Percentiles rank a stretch among this genome's conserved stretches.
Conservation (phyloP, 2,888 invertebrate species). For the Lampropteryx suffumata region DNA sequence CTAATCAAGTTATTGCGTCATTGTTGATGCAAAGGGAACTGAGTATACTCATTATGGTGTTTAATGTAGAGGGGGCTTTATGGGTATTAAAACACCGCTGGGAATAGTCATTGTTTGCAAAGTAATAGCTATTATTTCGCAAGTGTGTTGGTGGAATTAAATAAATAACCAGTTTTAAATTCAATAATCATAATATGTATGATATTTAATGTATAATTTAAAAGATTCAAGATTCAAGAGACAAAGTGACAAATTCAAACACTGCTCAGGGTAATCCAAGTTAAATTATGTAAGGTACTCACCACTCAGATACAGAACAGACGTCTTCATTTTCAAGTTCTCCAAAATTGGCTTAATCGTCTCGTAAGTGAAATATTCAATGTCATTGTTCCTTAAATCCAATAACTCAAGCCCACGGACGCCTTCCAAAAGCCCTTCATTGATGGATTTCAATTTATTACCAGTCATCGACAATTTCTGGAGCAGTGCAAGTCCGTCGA, state of each 20-base stretch:
- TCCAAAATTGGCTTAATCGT: conserved; percentile 89
- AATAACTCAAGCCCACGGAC: conserved; percentile 89
- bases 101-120: conserved; percentile 68
- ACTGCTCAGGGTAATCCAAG: too few species aligned
- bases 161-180: conserved; percentile 13
- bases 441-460: conserved; percentile 88
- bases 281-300: conserved; percentile 34
- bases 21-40: conserved; percentile 72
- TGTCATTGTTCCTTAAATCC: conserved; percentile 89
- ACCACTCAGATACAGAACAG: conserved; percentile 75
- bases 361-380: conserved; percentile 89
- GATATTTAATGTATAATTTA: too few species aligned
- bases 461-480: conserved; percentile 89
- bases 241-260: too few species aligned
- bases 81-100: conserved; percentile 59
- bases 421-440: conserved; percentile 88
- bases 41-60: conserved; percentile 77
- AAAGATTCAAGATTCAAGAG: too few species aligned
- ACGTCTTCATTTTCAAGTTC: conserved; percentile 85
- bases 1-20: conserved; percentile 70
- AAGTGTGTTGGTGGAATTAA: conserved; percentile 39
- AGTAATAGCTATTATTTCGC: conserved; percentile 72
- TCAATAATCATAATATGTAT: too few species aligned
- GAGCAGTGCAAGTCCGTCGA: conserved; percentile 88
- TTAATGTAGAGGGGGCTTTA: conserved; percentile 65